Conservation (phyloP, 2,797 vertebrate genomes). For the Mormyrops boulengeri region DNA sequence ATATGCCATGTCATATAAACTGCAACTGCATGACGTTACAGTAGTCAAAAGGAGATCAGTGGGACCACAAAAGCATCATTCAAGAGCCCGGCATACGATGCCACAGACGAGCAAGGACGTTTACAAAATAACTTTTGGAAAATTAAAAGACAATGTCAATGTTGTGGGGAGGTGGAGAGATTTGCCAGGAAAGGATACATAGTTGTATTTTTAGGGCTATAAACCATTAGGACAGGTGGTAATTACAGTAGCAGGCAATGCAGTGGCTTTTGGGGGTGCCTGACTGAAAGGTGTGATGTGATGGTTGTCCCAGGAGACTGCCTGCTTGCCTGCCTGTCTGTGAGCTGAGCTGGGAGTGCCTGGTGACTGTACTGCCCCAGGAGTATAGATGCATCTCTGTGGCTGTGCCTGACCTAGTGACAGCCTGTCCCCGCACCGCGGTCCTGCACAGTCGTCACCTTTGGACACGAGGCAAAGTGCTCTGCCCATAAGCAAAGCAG, state of each 20-base stretch:
- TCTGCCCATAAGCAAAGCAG: not conserved
- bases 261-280: not conserved
- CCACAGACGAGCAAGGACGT: not conserved
- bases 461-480: not conserved
- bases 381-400: not conserved
- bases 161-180: constrained; percentile 15
- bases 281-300: not conserved
- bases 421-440: not conserved
- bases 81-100: not conserved
- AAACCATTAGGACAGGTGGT: constrained; percentile 1
- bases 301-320: not conserved
- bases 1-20: constrained; percentile 10
- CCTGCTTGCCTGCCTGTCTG: not conserved
- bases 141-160: not conserved
- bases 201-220: constrained; percentile 20
- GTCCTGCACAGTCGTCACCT: not conserved
- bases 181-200: constrained; percentile 9
- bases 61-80: not conserved
- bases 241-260: not conserved
- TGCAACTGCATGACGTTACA: not conserved
- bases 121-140: not conserved
- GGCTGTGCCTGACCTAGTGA: not conserved
- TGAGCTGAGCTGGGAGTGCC: not conserved
- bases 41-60: not conserved
- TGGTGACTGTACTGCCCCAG: not conserved